phyloP scores from a whole-genome alignment of 2,113 vertebrate genomes.

The Gallinago paraguaiae region DNA sequence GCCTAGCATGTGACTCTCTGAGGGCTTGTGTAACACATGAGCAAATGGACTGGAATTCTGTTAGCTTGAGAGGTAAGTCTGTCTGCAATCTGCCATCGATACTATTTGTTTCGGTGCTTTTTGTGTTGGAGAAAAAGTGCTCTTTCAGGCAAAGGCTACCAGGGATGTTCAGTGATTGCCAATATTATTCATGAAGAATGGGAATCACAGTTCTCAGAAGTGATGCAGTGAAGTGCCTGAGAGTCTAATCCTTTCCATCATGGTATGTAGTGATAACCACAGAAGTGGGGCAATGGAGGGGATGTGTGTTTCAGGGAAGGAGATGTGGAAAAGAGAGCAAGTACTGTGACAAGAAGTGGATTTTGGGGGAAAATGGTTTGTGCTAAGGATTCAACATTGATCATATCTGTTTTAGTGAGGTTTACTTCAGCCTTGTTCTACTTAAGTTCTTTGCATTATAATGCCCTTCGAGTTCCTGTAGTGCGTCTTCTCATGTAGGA shows the following conservation, averaged over 20 bases:
- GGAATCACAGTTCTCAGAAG: not conserved
- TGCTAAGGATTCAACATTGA: not conserved
- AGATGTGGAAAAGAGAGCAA: not conserved
- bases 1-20: not conserved
- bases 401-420: fast-evolving
- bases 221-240: not conserved
- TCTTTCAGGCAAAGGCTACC: not conserved
- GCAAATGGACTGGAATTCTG: not conserved
- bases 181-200: not conserved
- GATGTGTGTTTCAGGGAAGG: not conserved
- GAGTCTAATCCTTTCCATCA: not conserved
- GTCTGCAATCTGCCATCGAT: fast-evolving
- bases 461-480: not conserved
- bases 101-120: not conserved
- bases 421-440: not conserved
- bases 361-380: not conserved
- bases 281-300: not conserved
- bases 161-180: not conserved
- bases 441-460: not conserved
- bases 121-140: not conserved
- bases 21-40: not conserved
- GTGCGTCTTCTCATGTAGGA: not conserved
- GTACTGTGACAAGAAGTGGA: not conserved
- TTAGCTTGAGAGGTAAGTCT: not conserved
- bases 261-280: not conserved